Conservation (phyloP, 2,113 vertebrate species). For the Spilogale gracilis region DNA sequence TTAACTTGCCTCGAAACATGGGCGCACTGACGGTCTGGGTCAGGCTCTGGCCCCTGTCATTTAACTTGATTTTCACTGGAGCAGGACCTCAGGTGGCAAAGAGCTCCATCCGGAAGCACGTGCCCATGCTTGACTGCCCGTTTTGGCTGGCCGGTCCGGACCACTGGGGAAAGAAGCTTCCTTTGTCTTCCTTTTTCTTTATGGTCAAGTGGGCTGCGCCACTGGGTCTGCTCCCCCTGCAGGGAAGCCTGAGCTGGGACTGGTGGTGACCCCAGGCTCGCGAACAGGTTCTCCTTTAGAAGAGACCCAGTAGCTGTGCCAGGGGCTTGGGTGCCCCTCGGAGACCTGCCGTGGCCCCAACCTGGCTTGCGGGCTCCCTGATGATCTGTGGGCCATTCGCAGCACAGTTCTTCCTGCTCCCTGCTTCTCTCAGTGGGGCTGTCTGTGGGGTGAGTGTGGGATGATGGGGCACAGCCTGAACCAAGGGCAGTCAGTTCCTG, state of each 20-base stretch:
- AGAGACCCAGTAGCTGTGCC: background rate
- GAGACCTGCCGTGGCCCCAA: background rate
- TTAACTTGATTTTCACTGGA: background rate
- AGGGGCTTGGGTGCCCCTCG: background rate
- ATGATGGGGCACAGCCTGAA: background rate
- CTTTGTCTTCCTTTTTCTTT: background rate
- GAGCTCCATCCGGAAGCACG: fast-evolving
- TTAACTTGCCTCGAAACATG: background rate
- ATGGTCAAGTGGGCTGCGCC: background rate
- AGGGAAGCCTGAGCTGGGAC: background rate
- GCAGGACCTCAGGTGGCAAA: background rate
- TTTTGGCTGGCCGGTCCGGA: background rate
- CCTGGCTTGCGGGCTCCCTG: background rate
- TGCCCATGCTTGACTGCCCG: background rate
- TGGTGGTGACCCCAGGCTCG: background rate
- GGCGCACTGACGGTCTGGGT: background rate
- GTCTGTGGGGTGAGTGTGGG: background rate
- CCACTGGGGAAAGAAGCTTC: background rate
- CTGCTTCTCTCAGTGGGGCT: background rate
- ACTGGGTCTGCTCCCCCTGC: fast-evolving
- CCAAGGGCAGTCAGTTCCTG: background rate
- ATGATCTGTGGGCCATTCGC: fast-evolving
- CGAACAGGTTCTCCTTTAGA: background rate
- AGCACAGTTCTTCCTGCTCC: fast-evolving
- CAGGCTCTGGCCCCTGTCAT: fast-evolving